Conservation (phyloP, 53 echinoderm and acorn worm genomes). For the Hippasteria phrygiana region DNA sequence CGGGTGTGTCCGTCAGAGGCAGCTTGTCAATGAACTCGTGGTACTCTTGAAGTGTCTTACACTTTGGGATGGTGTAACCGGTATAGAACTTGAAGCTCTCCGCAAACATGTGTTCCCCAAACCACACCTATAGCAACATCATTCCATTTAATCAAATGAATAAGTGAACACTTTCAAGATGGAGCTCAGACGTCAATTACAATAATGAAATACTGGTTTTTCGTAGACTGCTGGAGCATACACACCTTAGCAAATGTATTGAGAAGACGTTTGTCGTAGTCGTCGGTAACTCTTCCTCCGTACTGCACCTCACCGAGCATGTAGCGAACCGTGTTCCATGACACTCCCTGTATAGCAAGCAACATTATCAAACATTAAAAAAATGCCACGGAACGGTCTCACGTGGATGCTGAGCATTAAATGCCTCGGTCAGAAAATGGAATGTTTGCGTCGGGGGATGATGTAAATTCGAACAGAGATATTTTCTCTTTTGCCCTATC, state of each 20-base stretch:
- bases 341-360: constrained; percentile 95
- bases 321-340: constrained; percentile 99
- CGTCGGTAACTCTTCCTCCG: constrained; percentile 98
- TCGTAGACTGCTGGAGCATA: too few relatives aligned
- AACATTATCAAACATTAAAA: too few relatives aligned
- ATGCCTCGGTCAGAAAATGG: too few relatives aligned
- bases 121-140: constrained; percentile 82
- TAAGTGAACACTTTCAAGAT: too few relatives aligned
- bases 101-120: constrained; percentile 98
- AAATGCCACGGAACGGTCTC: too few relatives aligned
- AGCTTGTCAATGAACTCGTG: constrained; percentile 90
- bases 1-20: constrained; percentile 93
- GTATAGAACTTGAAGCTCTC: constrained; percentile 95
- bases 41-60: constrained; percentile 96
- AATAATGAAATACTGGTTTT: background rate
- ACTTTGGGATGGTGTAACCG: constrained; percentile 94
- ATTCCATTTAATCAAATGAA: background rate
- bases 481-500: too few relatives aligned
- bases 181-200: background rate
- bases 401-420: too few relatives aligned
- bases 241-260: constrained; percentile 98
- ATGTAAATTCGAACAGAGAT: too few relatives aligned
- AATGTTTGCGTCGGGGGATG: too few relatives aligned
- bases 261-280: constrained; percentile 96
- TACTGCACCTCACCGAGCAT: constrained; percentile 99